Evolutionary conservation across 2,888 invertebrate species (phyloP).

Genomic region (Hetaerina titia): DNA sequence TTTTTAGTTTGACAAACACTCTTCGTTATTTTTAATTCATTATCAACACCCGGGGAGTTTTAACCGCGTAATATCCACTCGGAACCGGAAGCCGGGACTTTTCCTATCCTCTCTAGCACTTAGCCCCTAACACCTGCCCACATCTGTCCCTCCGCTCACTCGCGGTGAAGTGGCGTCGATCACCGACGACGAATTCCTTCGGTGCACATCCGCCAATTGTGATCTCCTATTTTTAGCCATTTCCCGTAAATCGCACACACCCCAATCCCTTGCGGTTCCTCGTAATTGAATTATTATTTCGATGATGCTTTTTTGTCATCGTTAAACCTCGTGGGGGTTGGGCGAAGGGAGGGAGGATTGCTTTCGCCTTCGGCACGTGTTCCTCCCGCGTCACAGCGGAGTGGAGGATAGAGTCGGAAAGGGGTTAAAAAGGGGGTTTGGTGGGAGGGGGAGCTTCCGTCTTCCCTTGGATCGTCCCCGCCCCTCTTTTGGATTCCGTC

Average conservation of each 20-base stretch:
- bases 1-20: no score
- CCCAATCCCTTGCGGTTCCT: not conserved
- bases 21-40: no score
- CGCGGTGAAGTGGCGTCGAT: not conserved
- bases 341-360: not conserved
- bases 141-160: not conserved
- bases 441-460: not conserved
- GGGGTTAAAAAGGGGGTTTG: no score
- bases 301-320: not conserved
- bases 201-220: not conserved
- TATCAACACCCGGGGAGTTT: no score
- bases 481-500: not conserved
- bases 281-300: constrained; percentile 21
- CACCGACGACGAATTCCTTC: not conserved
- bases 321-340: not conserved
- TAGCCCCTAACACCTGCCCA: no score
- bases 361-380: constrained; percentile 20
- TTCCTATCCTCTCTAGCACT: no score
- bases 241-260: not conserved
- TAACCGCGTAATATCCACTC: no score
- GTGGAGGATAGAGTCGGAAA: not conserved
- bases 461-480: not conserved
- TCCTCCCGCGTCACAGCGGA: not conserved
- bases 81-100: no score
- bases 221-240: not conserved